Base-by-base conservation (phyloP, 92 coral and sea anemone genomes). In the Heliopora coerulea region DNA sequence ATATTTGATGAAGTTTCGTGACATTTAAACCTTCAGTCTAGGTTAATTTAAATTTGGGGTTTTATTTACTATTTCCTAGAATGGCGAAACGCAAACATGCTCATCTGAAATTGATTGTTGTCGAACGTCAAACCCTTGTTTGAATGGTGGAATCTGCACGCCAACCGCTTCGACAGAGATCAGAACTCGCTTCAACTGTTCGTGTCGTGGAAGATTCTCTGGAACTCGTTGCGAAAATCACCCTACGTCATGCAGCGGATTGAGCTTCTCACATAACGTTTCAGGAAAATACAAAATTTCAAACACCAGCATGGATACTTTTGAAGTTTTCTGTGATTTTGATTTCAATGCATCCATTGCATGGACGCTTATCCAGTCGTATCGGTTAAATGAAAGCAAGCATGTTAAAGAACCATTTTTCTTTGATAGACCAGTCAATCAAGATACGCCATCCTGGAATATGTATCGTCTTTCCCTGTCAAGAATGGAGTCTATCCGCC, bases 401-500 rank as follows among this genome's bases (percentile, higher is more conserved):
- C 8, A 17, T 17, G 6, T 17, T 5, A 5, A 3, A 6, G 17
- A 50, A 50, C 58, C 58, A 5, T 50, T 50, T 50, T 17, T 50
- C 26, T 3, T 23, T 17, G 58, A 50, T 50, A 5, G 26, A 17
- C 58, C 58, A 17, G 26, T 50, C 26, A 6, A 50, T n/a, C 21
- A 50, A 23, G 58, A 50, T 23, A 50, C 58, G 7, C 58, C 58
- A 5, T 17, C 20, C 26, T 50, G 58, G 58, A n/a, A 50, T 17
- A 50, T 17, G 4, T 50, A 50, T 23, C 58, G 58, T 23, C 58
- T 50, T 23, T 50, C 58, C 58, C 6, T 17, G 58, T 17, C 58
- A 3, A 50, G 58, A 50, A 50, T 50, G 58, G n/a, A 50, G n/a
- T 50, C 58, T 7, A 50, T 50, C 26, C 58, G 26, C 7, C 58